Evolutionary conservation across 1,140 invertebrate genomes (phyloP).

Genomic region (Drosophila baimaii): DNA sequence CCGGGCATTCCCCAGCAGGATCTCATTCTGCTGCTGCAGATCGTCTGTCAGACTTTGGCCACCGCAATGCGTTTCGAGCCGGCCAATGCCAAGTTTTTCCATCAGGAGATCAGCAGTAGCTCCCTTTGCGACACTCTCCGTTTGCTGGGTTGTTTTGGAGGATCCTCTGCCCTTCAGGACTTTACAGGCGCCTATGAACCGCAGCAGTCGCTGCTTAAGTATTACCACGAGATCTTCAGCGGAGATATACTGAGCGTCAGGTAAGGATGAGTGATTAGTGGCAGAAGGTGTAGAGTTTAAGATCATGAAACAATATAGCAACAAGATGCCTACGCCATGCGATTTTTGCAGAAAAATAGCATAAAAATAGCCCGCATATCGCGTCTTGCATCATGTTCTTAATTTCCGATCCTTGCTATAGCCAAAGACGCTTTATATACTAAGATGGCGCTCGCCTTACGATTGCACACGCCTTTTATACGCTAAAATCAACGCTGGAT

Average conservation of each 20-base stretch:
- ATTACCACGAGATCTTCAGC: constrained; percentile 90
- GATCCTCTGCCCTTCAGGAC: constrained; percentile 85
- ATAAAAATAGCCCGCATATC: too few relatives aligned
- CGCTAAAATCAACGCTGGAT: too few relatives aligned
- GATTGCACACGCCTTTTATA: too few relatives aligned
- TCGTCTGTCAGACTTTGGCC: constrained; percentile 97
- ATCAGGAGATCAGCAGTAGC: constrained; percentile 96
- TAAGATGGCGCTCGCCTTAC: too few relatives aligned
- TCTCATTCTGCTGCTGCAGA: constrained; percentile 90
- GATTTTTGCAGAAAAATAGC: too few relatives aligned
- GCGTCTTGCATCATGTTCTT: too few relatives aligned
- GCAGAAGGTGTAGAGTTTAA: too few relatives aligned
- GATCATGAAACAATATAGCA: too few relatives aligned
- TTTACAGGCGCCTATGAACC: constrained; percentile 60
- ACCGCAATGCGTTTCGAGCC: constrained; percentile 99
- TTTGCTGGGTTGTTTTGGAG: constrained; percentile 95
- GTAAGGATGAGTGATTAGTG: too few relatives aligned
- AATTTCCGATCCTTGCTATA: too few relatives aligned
- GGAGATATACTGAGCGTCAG: constrained; percentile 88
- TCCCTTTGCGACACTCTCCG: constrained; percentile 96
- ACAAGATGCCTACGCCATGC: too few relatives aligned
- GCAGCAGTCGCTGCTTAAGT: constrained; percentile 61
- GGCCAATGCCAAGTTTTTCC: constrained; percentile 99
- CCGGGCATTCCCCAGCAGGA: constrained; percentile 85
- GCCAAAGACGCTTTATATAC: too few relatives aligned